Evolutionary conservation across 1,140 invertebrate genomes (phyloP).

Genomic region (Contarinia nasturtii): DNA sequence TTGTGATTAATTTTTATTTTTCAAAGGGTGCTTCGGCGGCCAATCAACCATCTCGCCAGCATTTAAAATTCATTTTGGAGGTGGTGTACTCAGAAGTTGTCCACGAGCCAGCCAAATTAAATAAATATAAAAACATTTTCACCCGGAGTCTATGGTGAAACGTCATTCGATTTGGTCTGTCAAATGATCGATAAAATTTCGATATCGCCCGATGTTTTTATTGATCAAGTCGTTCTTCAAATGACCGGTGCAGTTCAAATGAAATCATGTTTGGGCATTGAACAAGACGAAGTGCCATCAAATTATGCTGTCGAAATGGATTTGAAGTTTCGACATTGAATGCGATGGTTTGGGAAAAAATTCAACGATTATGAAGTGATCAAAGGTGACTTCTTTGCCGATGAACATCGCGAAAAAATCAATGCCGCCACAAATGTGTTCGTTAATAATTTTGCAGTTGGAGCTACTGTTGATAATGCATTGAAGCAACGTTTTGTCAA

Average conservation of each 20-base stretch:
- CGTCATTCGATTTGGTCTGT: constrained; percentile 86
- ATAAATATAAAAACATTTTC: constrained; percentile 97
- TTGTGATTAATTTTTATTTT: too few species aligned
- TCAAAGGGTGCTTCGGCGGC: too few species aligned
- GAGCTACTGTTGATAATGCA: constrained; percentile 89
- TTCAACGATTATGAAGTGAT: constrained; percentile 79
- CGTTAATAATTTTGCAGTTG: constrained; percentile 98
- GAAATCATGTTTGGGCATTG: constrained; percentile 84
- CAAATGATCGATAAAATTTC: constrained; percentile 95
- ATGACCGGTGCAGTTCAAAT: constrained; percentile 86
- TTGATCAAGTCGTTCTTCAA: constrained; percentile 94
- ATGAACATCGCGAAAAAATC: constrained; percentile 81
- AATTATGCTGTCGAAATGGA: constrained; percentile 89
- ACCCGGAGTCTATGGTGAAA: constrained; percentile 97
- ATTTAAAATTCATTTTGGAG: too few species aligned
- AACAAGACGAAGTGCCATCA: constrained; percentile 89
- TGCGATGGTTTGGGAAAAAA: constrained; percentile 92
- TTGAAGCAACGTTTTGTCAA: constrained; percentile 94
- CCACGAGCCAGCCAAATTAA: constrained; percentile 86
- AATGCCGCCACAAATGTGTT: constrained; percentile 86
- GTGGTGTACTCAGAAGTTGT: too few species aligned
- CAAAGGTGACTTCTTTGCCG: constrained; percentile 84
- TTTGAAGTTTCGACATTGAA: constrained; percentile 75
- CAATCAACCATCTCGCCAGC: too few species aligned
- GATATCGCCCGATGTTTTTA: constrained; percentile 79